A percentile compares a stretch with the other conserved stretches of the same genome.
Evolutionary conservation across 2,797 vertebrate species (phyloP).

Genomic region (Enteromius trimaculatus): DNA sequence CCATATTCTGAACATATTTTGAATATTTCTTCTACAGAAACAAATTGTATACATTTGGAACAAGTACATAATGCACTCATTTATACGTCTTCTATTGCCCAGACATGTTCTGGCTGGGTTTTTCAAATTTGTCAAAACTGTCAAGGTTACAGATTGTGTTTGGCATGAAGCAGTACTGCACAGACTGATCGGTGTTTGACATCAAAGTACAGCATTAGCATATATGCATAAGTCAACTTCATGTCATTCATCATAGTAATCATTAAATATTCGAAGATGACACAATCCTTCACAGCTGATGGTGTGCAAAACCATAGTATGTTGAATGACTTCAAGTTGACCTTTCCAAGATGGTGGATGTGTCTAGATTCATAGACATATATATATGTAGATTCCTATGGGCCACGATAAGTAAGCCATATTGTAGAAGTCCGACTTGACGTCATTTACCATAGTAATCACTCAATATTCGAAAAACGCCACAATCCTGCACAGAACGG

Average conservation of each 20-base stretch:
- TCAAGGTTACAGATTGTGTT: not conserved
- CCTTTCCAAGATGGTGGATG: not conserved
- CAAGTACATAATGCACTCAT: not conserved
- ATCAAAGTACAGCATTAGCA: not conserved
- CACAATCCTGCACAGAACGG: too few relatives aligned
- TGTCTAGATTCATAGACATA: not conserved
- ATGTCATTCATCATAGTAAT: not conserved
- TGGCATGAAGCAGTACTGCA: not conserved
- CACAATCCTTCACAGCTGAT: not conserved
- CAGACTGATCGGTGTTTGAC: not conserved
- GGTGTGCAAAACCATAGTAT: not conserved
- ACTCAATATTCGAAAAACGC: too few relatives aligned
- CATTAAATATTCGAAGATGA: not conserved
- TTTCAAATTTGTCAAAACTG: not conserved
- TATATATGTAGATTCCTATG: too few relatives aligned
- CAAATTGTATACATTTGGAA: not conserved
- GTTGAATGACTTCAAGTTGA: not conserved
- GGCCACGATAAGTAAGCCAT: too few relatives aligned
- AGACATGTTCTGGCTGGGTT: not conserved
- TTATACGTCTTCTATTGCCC: not conserved
- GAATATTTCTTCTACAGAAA: not conserved
- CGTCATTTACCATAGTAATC: too few relatives aligned
- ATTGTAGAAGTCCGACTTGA: too few relatives aligned
- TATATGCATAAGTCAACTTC: not conserved
- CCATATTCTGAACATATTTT: not conserved